Evolutionary conservation across 1,140 invertebrate species (phyloP).

Genomic region (Zaprionus inermis): DNA sequence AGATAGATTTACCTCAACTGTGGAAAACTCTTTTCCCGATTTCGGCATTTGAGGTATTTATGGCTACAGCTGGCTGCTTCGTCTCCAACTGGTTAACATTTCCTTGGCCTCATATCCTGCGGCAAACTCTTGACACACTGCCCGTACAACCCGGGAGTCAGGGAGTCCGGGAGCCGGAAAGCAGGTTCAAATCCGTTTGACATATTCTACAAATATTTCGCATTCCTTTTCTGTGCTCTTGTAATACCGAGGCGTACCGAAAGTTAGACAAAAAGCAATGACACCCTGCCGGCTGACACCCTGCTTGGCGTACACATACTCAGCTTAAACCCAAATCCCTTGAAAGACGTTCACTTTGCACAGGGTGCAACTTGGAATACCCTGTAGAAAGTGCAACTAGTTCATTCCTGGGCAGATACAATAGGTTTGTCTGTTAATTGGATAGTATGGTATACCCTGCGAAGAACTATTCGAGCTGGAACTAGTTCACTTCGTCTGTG

Average conservation of each 20-base stretch:
- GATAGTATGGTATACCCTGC: no score
- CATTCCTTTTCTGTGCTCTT: background rate
- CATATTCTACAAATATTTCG: constrained; percentile 2
- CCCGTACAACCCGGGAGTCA: background rate
- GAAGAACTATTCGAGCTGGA: no score
- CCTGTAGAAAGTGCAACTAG: background rate
- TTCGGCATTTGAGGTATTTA: background rate
- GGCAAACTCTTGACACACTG: background rate
- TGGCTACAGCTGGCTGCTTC: background rate
- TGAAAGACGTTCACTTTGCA: background rate
- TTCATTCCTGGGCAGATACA: no score
- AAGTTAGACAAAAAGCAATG: background rate
- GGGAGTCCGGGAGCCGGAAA: background rate
- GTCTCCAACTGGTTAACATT: background rate
- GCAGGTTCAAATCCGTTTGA: constrained; percentile 1
- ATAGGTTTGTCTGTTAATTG: no score
- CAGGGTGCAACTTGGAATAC: background rate
- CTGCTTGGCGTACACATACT: background rate
- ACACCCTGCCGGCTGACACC: background rate
- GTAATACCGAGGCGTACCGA: constrained; percentile 2
- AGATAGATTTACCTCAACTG: constrained; percentile 4
- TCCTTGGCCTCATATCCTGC: background rate
- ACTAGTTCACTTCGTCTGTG: no score
- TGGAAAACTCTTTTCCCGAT: constrained; percentile 1
- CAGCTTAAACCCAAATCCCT: background rate